Conservation (phyloP, 2,113 vertebrate genomes). For the Pipra filicauda region DNA sequence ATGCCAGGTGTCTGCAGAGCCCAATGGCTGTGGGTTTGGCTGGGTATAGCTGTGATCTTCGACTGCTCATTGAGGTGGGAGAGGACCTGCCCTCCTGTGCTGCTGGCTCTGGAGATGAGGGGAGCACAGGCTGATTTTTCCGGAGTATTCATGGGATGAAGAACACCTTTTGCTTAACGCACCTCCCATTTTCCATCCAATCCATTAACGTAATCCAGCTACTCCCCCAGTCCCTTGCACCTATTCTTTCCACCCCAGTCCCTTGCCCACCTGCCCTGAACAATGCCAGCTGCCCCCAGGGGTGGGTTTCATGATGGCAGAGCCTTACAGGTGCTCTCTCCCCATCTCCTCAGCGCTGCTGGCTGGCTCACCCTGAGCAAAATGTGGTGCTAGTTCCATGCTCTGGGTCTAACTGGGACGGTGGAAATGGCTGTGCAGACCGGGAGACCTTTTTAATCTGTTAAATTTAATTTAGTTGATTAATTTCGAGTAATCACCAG, state of each 20-base stretch:
- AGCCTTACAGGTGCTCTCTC: neutral
- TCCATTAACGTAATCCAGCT: neutral
- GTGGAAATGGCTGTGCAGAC: neutral
- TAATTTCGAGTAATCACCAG: neutral
- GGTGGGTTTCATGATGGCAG: fast-evolving
- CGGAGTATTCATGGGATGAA: neutral
- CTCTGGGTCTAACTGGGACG: neutral
- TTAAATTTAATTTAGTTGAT: neutral
- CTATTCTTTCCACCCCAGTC: neutral
- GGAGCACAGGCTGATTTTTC: neutral
- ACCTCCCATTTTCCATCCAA: neutral
- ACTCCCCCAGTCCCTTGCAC: neutral
- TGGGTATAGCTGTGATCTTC: neutral
- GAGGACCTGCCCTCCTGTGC: neutral
- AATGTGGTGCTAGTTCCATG: fast-evolving
- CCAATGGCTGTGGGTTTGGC: neutral
- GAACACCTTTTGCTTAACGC: neutral
- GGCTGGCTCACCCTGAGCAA: neutral
- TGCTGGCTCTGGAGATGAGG: neutral
- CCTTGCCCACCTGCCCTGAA: neutral
- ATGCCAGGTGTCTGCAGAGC: neutral
- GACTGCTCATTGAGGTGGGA: fast-evolving
- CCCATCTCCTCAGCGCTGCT: neutral
- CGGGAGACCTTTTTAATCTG: neutral
- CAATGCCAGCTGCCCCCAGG: neutral